Base-by-base conservation (phyloP, 2,888 invertebrate species). In the Eupithecia pulchellata region DNA sequence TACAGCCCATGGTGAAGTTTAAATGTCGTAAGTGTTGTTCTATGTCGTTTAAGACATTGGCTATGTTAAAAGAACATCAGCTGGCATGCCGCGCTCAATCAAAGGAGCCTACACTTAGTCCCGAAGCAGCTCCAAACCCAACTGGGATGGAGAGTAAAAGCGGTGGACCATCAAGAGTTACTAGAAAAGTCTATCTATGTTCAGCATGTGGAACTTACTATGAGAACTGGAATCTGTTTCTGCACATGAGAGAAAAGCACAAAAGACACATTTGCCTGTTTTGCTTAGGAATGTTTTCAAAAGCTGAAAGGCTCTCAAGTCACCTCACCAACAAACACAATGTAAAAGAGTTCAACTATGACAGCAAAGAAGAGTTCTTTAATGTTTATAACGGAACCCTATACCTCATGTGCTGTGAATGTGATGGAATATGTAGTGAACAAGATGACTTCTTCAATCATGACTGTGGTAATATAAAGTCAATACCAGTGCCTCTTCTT, bases 201-300 rank as follows among this genome's bases (percentile, higher is more conserved):
- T 96, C 97, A 17, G 96, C 97, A 0, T 98, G 98, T 87, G 97
- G 96, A 60, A 97, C 97, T 14, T 97, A 97, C 83, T 97, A 97
- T 91, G 97, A 97, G 89, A 97, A 97, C 82, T 97, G 97, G 97
- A 97, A 97, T 90, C 94, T 98, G 72, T 98, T 97, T 86, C 89
- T 97, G 61, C 98, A 98, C 81, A 97, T 98, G 96, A 95, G 97
- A 67, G 97, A 97, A 83, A 96, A 96, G 71, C 98, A 98, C 87
- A 96, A 96, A 80, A 95, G 97, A 67, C 97, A 96, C 84, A 97
- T 97, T 79, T 98, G 98, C 86, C 91, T 98, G 66, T 97, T 97
- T 89, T 98, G 98, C 86, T 94, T 97, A 75, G 97, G 97, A 64
- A 96, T 97, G 95, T 98, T 97, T 91, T 96, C 96, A 39, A 96